phyloP scores from a whole-genome alignment of 2,888 invertebrate species.

The Hirtodrosophila cameraria region DNA sequence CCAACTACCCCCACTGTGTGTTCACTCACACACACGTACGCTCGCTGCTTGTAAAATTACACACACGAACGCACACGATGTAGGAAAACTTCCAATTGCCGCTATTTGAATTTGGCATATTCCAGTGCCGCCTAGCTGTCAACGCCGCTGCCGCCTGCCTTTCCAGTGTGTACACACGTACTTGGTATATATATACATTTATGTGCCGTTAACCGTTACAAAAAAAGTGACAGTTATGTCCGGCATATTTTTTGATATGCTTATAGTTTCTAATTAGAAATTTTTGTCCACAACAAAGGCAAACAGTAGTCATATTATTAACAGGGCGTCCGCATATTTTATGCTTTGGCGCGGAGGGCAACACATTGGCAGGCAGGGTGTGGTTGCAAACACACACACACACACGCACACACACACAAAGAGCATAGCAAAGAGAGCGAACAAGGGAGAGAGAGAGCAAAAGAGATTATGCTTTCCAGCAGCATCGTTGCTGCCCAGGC shows the following conservation, averaged over 20 bases:
- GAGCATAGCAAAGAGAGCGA: slow-evolving; percentile 24
- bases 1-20: slow-evolving; percentile 68
- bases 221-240: slow-evolving; percentile 72
- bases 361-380: slow-evolving; percentile 60
- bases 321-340: slow-evolving; percentile 64
- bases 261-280: slow-evolving; percentile 73
- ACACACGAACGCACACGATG: slow-evolving; percentile 53
- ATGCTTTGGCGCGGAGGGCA: slow-evolving; percentile 64
- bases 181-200: slow-evolving; percentile 2
- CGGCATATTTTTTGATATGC: slow-evolving; percentile 49
- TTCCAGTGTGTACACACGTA: slow-evolving; percentile 61
- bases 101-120: slow-evolving; percentile 74
- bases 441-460: slow-evolving; percentile 19
- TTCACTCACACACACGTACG: slow-evolving; percentile 22
- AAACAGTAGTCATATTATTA: slow-evolving; percentile 21
- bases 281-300: slow-evolving; percentile 69
- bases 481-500: slow-evolving; percentile 55
- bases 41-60: slow-evolving; percentile 46
- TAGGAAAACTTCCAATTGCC: slow-evolving; percentile 66
- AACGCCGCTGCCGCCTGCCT: slow-evolving; percentile 12
- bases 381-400: slow-evolving; percentile 57
- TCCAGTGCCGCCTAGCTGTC: slow-evolving; percentile 47
- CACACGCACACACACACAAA: slow-evolving; percentile 12
- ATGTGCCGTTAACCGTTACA: slow-evolving; percentile 57
- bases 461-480: slow-evolving; percentile 69